Base-by-base conservation (phyloP, 2,797 vertebrate genomes). In the Pteropus rufus region DNA sequence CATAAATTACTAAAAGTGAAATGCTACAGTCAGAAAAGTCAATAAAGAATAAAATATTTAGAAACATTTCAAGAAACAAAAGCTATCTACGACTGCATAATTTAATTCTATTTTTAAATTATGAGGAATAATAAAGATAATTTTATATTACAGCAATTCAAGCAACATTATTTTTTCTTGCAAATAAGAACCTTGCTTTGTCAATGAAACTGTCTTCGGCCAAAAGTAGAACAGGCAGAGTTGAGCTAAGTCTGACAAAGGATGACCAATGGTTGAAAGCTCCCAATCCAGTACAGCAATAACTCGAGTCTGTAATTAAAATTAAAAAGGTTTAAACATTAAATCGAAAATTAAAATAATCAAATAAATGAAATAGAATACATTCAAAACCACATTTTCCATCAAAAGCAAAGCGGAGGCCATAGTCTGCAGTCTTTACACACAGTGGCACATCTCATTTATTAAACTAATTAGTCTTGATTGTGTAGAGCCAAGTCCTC, bases 281-380 rank as follows among this genome's bases (percentile, higher is more conserved):
- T 99, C 99, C 99, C 99, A 99, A 97, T 99, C 99, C 96, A 99
- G 96, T 26, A 99, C 98, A 0, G 99, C 99, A 41, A 99, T 94
- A 81, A 99, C 99, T 92, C 99, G 99, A 41, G 99, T 98, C 99
- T 99, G 65, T 49, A 98, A 97, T 90, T 44, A 64, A 93, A 96
- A 93, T 16, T 60, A 95, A 95, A 96, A 69, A 23, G 2, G 23
- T 62, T 84, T 96, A 70, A 89, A 70, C 34, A 89, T 24, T 56
- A 75, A 75, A 86, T 31, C 46, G 44, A 91, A 76, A 72, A 39
- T 24, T 29, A 11, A 39, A 62, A 64, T 58, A 72, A 85, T 18
- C 6, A 90, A 85, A 77, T 49, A 88, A 70, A 23, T 65, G 31
- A 82, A 73, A 7, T 2, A 92, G 0, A 64, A 88, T 44, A 67